Evolutionary conservation across 1,140 invertebrate species (phyloP), one percentile per base, ranked within the genome.

Genomic region (Drosophila tani): DNA sequence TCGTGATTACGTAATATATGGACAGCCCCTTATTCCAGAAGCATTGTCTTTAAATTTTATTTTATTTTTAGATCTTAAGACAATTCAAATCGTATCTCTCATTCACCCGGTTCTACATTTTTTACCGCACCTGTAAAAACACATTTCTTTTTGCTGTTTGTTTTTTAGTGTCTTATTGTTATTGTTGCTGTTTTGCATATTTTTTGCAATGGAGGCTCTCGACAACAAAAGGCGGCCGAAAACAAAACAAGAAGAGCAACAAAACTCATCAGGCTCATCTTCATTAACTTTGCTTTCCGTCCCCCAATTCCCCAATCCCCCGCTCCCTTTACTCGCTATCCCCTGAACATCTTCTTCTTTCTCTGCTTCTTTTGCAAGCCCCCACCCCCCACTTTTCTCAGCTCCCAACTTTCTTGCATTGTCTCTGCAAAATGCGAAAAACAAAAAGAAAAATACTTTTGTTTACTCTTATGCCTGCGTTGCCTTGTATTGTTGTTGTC

Each of bases 181-280:
- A 71, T 73, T 76, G 75, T 59, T 77, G 75, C 75, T 58, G 62
- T 40, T 78, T 86, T 86, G 85, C 85, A 88, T 88, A 88, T 90
- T 88, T 87, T 87, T 79, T 79, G 68, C 70, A 74, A 70, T 73
- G 73, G 84, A 67, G 84, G 81, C 84, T 71, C 84, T 65, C 58
- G 62, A 82, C 81, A 88, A 87, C 81, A 87, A 90, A 81, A 87
- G 84, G 35, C 77, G 74, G 82, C 81, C 82, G 73, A 77, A 84
- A 73, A 84, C 81, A 71, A 83, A 66, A 81, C 71, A 66, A 76
- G 46, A 79, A 82, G 49, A 77, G 70, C 49, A 70, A 78, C 74
- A 82, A 75, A 86, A 86, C 84, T 90, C 84, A 88, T 84, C 84
- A 84, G 84, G 81, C 84, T 88, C 84, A 88, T 88, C 84, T 88